A percentile compares a stretch with the other conserved stretches of the same genome.
phyloP scores from a whole-genome alignment of 2,888 invertebrate genomes.

The Osedax frankpressi region DNA sequence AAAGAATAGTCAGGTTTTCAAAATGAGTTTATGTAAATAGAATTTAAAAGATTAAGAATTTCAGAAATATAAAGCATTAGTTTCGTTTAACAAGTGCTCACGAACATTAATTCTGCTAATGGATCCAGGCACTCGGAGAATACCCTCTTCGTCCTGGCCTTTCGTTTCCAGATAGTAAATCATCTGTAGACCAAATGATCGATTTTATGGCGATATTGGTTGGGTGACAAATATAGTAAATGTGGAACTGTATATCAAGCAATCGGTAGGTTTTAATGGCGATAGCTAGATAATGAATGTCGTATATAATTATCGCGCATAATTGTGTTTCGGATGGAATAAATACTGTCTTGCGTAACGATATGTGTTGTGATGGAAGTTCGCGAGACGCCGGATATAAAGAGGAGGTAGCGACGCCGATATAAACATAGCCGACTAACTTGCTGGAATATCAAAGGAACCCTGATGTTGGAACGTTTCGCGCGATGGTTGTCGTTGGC shows the following conservation, averaged over 20 bases:
- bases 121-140: constrained; percentile 67
- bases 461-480: neutral
- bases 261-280: too few relatives aligned
- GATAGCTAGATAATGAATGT: too few relatives aligned
- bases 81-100: too few relatives aligned
- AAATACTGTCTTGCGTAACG: too few relatives aligned
- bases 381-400: neutral
- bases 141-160: constrained; percentile 68
- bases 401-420: neutral
- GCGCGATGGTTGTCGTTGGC: neutral
- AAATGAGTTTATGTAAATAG: too few relatives aligned
- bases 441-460: neutral
- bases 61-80: too few relatives aligned
- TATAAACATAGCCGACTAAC: neutral
- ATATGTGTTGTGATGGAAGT: neutral
- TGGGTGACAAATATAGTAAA: neutral
- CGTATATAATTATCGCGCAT: too few relatives aligned
- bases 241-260: neutral
- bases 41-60: too few relatives aligned
- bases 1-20: too few relatives aligned
- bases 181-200: neutral
- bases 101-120: constrained; percentile 48
- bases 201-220: neutral
- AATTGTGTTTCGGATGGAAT: too few relatives aligned
- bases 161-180: neutral